phyloP scores from a whole-genome alignment of 2,888 invertebrate species.

The Abrostola tripartita region DNA sequence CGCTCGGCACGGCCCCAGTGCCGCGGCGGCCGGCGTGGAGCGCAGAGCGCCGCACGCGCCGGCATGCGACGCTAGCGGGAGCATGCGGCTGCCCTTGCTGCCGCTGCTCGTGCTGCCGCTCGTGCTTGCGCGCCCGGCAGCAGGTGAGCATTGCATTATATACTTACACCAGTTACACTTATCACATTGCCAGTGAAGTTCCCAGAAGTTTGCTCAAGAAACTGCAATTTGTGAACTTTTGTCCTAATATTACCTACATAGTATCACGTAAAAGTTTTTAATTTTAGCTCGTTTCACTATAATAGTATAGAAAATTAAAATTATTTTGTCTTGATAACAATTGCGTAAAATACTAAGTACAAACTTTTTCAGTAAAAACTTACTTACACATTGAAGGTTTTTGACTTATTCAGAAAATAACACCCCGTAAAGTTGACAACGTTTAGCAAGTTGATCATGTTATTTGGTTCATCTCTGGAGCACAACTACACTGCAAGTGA shows the following conservation, averaged over 20 bases:
- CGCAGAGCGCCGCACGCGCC: constrained; percentile 78
- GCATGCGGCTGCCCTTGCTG: constrained; percentile 86
- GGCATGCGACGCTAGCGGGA: constrained; percentile 82
- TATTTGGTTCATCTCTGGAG: background rate
- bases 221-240: constrained; percentile 36
- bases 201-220: constrained; percentile 28
- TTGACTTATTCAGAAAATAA: background rate
- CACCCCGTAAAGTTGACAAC: background rate
- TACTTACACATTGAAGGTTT: constrained; percentile 1
- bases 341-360: background rate
- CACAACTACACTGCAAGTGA: background rate
- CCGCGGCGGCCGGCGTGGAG: constrained; percentile 72
- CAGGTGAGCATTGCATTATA: constrained; percentile 71
- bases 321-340: background rate
- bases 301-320: background rate
- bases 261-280: constrained; percentile 13
- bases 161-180: constrained; percentile 18
- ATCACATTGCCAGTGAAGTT: constrained; percentile 27
- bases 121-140: constrained; percentile 84
- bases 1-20: constrained; percentile 59
- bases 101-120: constrained; percentile 86
- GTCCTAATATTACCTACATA: constrained; percentile 5
- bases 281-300: constrained; percentile 2
- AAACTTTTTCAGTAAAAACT: background rate
- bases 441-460: background rate